Percentiles rank a stretch among this genome's conserved stretches.
Evolutionary conservation across 2,888 invertebrate species (phyloP).

Genomic region (Mesoligia furuncula): DNA sequence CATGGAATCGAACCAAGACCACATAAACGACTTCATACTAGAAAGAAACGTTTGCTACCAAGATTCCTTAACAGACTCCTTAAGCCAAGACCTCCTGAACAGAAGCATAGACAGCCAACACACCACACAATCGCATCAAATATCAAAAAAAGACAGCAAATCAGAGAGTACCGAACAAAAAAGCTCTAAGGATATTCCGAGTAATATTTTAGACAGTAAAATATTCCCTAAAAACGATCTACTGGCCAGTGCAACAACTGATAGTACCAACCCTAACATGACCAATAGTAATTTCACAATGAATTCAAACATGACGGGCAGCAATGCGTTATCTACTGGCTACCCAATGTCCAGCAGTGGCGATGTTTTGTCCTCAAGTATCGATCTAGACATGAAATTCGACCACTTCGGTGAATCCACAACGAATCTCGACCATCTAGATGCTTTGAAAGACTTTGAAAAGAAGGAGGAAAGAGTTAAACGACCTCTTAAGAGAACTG

Average conservation of each 20-base stretch:
- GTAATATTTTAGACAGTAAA: constrained; percentile 84
- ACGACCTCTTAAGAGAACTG: constrained; percentile 73
- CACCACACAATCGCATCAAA: constrained; percentile 67
- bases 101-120: constrained; percentile 83
- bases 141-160: constrained; percentile 81
- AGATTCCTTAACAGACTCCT: constrained; percentile 86
- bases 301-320: constrained; percentile 85
- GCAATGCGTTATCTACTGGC: constrained; percentile 82
- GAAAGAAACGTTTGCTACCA: constrained; percentile 89
- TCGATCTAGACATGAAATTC: constrained; percentile 91
- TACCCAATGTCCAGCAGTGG: constrained; percentile 87
- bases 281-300: constrained; percentile 86
- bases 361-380: constrained; percentile 82
- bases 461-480: constrained; percentile 71
- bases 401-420: constrained; percentile 91
- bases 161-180: constrained; percentile 84
- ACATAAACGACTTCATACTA: constrained; percentile 86
- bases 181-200: constrained; percentile 83
- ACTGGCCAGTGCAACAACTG: constrained; percentile 81
- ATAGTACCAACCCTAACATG: constrained; percentile 86
- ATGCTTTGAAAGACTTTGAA: constrained; percentile 72
- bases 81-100: constrained; percentile 84
- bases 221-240: constrained; percentile 76
- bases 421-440: constrained; percentile 78
- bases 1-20: constrained; percentile 84